Conservation (phyloP, 2,113 vertebrate species). For the Oreochromis spilurus region DNA sequence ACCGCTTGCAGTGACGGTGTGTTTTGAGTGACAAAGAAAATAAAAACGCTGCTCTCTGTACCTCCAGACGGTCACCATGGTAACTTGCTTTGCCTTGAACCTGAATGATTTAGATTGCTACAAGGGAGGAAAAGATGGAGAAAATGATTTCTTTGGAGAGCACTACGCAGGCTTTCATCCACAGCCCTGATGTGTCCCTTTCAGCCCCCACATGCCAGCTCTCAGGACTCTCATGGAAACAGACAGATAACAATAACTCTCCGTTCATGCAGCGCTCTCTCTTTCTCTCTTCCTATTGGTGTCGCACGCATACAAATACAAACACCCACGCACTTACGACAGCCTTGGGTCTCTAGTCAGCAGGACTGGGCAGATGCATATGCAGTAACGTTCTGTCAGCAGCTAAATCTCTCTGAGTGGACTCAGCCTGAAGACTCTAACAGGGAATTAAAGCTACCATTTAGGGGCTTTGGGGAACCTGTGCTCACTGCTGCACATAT, state of each 20-base stretch:
- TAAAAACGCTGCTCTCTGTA: constrained; percentile 11
- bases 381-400: not conserved
- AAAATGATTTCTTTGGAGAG: constrained; percentile 25
- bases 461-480: not conserved
- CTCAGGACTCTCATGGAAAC: constrained; percentile 30
- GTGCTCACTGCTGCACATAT: not conserved
- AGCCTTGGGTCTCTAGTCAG: constrained; percentile 53
- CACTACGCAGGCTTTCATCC: constrained; percentile 26
- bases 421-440: not conserved
- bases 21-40: constrained; percentile 52
- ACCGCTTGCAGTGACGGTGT: constrained; percentile 22
- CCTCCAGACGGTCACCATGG: constrained; percentile 58
- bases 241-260: constrained; percentile 17
- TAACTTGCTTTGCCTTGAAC: constrained; percentile 60
- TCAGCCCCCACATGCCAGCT: constrained; percentile 41
- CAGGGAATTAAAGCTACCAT: not conserved
- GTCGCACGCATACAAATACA: constrained; percentile 21
- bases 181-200: constrained; percentile 38
- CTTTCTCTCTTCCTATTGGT: not conserved
- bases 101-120: constrained; percentile 39
- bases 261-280: not conserved
- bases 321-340: constrained; percentile 51
- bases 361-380: constrained; percentile 35
- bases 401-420: not conserved
- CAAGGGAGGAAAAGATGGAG: constrained; percentile 22